Evolutionary conservation across 2,797 vertebrate species (phyloP), one percentile per base, ranked within the genome.

Genomic region (Gambelia wislizenii): DNA sequence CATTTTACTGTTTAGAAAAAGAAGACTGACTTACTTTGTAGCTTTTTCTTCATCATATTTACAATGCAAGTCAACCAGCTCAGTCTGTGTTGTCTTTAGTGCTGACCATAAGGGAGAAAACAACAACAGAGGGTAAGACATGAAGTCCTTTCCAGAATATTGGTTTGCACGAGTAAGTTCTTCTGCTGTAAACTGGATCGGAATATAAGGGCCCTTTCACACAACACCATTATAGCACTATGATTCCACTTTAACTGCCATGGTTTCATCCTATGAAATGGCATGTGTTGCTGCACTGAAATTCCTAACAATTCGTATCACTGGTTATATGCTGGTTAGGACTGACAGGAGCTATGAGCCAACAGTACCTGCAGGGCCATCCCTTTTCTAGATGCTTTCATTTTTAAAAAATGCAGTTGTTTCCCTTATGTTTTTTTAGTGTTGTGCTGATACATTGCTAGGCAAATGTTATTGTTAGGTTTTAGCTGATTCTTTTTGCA

Each of bases 31-130:
- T 98, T 97, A 99, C 99, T 99, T 99, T 95, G 98, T 98, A 0
- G 97, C 97, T 0, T 98, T 98, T 95, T 99, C 98, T 94, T 98
- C 98, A 67, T 99, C 98, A 74, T 99, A 99, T 97, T 99, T 99
- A 95, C 97, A 98, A 91, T 97, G 97, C 95, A 99, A 97, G 95
- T 99, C 98, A 93, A 98, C 97, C 91, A 99, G 98, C 96, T 99
- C 98, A 0, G 98, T 97, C 97, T 98, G 98, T 0, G 98, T 99
- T 75, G 98, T 97, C 96, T 97, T 98, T 94, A 99, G 93, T 52
- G 98, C 99, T 99, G 96, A 92, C 47, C 64, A 82, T 42, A n/a
- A 89, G 6, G 44, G 82, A 77, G 25, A n/a, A 85, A 86, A 87
- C 2, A 12, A 20, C 42, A 54, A 67, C 80, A 80, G 2, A 49